A percentile compares a stretch with the other conserved stretches of the same genome.
These are phyloP conservation scores for Mastacembelus armatus DNA, from an alignment of 2,797 vertebrate genomes.

Conservation along the genomic window DNA sequence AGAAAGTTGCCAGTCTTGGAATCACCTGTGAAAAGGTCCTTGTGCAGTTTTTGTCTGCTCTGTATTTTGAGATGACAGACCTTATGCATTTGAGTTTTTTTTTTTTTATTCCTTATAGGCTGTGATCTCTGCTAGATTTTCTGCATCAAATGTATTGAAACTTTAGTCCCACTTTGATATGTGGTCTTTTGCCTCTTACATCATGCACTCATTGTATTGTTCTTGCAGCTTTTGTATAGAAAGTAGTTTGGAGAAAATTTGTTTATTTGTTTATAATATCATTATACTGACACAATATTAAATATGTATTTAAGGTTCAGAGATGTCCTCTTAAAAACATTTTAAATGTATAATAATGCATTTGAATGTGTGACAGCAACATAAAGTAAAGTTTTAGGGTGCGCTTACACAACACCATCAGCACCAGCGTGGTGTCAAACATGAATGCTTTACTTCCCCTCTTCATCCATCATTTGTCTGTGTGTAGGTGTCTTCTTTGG, in stretches of 20 bases:
- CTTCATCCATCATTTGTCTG: not conserved
- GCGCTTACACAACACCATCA: not conserved
- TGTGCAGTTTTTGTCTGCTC: conserved; percentile 38
- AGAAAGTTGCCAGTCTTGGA: conserved; percentile 91
- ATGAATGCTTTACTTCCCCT: not conserved
- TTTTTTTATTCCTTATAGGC: no score
- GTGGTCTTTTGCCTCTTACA: no score
- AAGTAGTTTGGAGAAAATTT: no score
- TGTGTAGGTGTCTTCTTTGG: conserved; percentile 81
- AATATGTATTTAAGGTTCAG: no score
- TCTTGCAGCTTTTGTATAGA: no score
- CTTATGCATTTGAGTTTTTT: not conserved
- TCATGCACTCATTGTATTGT: no score
- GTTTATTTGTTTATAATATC: no score
- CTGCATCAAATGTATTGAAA: no score
- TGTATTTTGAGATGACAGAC: not conserved
- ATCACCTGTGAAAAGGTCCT: conserved; percentile 94
- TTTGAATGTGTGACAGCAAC: not conserved
- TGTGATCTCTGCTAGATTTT: no score
- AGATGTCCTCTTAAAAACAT: no score
- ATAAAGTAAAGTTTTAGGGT: not conserved
- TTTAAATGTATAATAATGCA: not conserved
- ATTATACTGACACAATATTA: no score
- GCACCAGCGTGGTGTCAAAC: not conserved
- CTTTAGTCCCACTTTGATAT: no score